Percentiles rank a stretch among this genome's conserved stretches.
phyloP scores from a whole-genome alignment of 2,113 vertebrate genomes.

The Psammodynastes pulverulentus region DNA sequence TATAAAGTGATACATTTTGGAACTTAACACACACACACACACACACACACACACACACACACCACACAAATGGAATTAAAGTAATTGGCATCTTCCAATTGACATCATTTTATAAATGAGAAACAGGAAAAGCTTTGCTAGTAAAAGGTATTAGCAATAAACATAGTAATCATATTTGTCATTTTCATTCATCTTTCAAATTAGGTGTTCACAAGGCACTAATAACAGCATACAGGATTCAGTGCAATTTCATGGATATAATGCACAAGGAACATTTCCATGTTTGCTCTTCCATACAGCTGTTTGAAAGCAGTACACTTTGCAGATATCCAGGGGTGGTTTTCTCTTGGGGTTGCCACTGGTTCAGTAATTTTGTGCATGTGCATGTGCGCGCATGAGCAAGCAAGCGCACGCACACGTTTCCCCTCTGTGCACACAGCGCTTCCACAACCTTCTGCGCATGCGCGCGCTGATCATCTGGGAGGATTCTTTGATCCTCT shows the following conservation, averaged over 20 bases:
- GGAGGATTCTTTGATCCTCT: too few relatives aligned
- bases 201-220: slow-evolving; percentile 64
- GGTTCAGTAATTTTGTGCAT: too few relatives aligned
- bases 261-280: slow-evolving; percentile 62
- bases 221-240: slow-evolving; percentile 65
- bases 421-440: too few relatives aligned
- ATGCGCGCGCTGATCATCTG: too few relatives aligned
- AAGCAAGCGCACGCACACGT: too few relatives aligned
- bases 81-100: slow-evolving; percentile 55
- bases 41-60: background rate
- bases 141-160: slow-evolving; percentile 61
- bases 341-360: too few relatives aligned
- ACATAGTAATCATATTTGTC: slow-evolving; percentile 58
- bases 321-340: slow-evolving; percentile 65
- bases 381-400: too few relatives aligned
- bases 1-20: slow-evolving; percentile 41
- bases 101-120: slow-evolving; percentile 58
- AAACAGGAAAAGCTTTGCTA: slow-evolving; percentile 60
- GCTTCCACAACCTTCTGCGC: too few relatives aligned
- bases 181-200: slow-evolving; percentile 73
- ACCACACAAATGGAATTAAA: slow-evolving; percentile 48
- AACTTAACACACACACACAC: background rate
- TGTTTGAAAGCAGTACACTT: slow-evolving; percentile 68
- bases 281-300: slow-evolving; percentile 68
- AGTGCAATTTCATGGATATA: slow-evolving; percentile 66